These are phyloP conservation scores for Cerastoderma edule DNA, from an alignment of 2,888 invertebrate species.

Conservation along the genomic window DNA sequence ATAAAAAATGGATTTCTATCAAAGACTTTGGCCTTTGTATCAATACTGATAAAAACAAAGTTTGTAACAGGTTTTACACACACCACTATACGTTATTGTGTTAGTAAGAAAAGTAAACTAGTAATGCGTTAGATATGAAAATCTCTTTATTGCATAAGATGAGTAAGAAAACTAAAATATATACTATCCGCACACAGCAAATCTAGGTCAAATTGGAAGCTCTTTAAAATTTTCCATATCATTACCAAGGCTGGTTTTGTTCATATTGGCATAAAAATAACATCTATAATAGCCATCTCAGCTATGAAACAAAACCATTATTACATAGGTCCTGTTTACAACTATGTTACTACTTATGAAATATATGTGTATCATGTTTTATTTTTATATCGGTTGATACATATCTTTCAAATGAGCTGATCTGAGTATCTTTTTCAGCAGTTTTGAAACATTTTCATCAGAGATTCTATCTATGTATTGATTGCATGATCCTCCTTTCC, in stretches of 20 bases:
- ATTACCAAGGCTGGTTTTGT: neutral
- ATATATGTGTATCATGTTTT: no score
- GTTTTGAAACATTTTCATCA: no score
- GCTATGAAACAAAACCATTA: neutral
- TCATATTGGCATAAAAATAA: no score
- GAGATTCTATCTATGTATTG: no score
- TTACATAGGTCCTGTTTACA: no score
- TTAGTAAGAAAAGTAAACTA: slow-evolving; percentile 38
- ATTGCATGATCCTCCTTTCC: no score
- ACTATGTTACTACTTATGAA: no score
- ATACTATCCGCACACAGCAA: neutral
- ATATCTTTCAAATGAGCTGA: no score
- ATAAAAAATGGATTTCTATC: neutral
- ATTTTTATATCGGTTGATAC: no score
- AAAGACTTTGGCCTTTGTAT: neutral
- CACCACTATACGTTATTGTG: neutral
- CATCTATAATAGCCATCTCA: neutral
- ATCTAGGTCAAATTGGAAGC: neutral
- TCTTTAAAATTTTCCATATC: neutral
- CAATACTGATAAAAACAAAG: neutral
- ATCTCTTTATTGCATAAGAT: slow-evolving; percentile 42
- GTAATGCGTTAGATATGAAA: slow-evolving; percentile 32
- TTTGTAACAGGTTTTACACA: neutral
- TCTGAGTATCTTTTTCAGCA: no score
- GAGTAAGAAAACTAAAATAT: slow-evolving; percentile 8